Evolutionary conservation across 1,140 invertebrate genomes (phyloP), one percentile per base, ranked within the genome.

Genomic region (Drosophila arawakana): DNA sequence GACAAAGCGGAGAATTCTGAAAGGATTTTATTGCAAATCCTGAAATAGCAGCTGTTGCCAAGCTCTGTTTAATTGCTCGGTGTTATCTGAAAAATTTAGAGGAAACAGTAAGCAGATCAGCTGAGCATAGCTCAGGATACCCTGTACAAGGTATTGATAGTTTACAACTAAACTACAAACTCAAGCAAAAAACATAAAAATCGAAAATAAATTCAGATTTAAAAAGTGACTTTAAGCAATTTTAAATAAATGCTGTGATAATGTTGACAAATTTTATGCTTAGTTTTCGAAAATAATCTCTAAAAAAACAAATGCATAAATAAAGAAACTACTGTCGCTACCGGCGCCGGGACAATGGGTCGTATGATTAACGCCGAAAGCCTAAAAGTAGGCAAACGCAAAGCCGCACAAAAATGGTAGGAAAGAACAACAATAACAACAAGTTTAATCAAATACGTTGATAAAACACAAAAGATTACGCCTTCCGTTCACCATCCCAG

Each of bases 401-500:
- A 78, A 85, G 66, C 65, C 82, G 18, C 61, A 84, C 69, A 80
- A 74, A 83, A 78, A 37, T 37, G 30, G 30, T 2, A 62, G 75
- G 55, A 30, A 13, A 59, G 34, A 30, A 30, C 25, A 30, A 30
- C 46, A 77, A 60, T 52, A 78, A 47, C 55, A 70, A 39, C 52
- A 80, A 80, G 76, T 78, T 85, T 88, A 84, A 86, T 86, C 82
- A 86, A 86, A 86, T 88, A 80, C 85, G 83, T 82, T 86, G 82
- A 86, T 86, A 86, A 88, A 88, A 88, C 83, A 82, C 72, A 86
- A 86, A 88, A 86, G 82, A 86, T 86, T 86, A 86, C 61, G 77
- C 46, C 54, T 15, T 41, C 18, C 61, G 58, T 41, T 35, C 11
- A 13, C 49, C 37, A 50, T 50, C 46, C n/a, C 9, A 11, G 25